phyloP scores from a whole-genome alignment of 2,113 vertebrate genomes.

The Sceloporus tristichus region DNA sequence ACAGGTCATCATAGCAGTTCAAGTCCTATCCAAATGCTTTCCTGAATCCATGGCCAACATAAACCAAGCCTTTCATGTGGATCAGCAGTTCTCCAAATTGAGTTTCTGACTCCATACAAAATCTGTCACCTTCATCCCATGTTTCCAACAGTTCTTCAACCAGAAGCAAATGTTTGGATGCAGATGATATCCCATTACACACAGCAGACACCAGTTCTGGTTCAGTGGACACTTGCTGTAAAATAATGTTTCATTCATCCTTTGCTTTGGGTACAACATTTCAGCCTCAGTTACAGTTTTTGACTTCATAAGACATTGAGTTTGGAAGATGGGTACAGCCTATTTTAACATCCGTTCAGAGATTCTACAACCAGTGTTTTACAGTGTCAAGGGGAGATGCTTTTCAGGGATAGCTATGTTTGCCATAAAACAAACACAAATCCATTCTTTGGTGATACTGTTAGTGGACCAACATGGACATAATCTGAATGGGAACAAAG shows the following conservation, averaged over 20 bases:
- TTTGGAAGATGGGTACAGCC: not conserved
- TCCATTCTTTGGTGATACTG: no score
- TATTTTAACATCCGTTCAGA: not conserved
- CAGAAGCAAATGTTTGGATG: not conserved
- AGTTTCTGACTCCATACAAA: not conserved
- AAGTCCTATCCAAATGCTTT: slow-evolving; percentile 2
- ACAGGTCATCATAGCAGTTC: not conserved
- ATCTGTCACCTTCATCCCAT: not conserved
- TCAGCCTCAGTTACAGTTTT: not conserved
- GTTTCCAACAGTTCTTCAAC: not conserved
- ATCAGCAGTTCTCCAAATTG: not conserved
- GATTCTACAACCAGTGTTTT: not conserved
- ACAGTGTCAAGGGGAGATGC: not conserved
- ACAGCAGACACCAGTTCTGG: not conserved
- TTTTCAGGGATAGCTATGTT: not conserved
- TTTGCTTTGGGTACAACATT: not conserved
- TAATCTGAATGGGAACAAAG: no score
- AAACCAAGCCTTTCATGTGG: not conserved
- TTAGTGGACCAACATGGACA: no score
- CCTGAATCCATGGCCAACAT: not conserved
- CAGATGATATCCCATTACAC: not conserved
- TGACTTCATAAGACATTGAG: not conserved
- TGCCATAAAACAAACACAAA: no score
- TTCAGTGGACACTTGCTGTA: not conserved
- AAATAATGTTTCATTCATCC: not conserved